Percentiles rank a stretch among this genome's conserved stretches.
Conservation (phyloP, 2,888 invertebrate species). For the Latheticus oryzae region DNA sequence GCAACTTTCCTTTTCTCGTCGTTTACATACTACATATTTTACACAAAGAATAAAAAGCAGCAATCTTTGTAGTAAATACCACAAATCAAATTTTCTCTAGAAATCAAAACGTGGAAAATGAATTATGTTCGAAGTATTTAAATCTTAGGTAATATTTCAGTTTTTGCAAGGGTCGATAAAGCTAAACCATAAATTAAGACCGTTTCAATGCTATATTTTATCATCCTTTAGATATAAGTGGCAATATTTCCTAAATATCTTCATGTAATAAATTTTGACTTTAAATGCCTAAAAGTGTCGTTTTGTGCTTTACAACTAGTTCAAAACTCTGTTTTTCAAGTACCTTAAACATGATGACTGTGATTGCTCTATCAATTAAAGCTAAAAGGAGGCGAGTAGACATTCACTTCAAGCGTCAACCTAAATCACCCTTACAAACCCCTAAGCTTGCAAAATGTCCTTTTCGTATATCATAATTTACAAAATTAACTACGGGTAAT, state of each 20-base stretch:
- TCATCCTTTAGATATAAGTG: constrained; percentile 23
- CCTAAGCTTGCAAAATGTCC: constrained; percentile 26
- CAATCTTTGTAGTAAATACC: too few relatives aligned
- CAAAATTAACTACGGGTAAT: constrained; percentile 33
- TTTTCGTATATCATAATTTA: constrained; percentile 32
- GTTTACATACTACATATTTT: too few relatives aligned
- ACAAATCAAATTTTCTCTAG: too few relatives aligned
- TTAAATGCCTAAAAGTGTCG: constrained; percentile 2
- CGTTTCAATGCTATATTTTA: constrained; percentile 23
- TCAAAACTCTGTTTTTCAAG: constrained; percentile 14
- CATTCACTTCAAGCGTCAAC: constrained; percentile 29
- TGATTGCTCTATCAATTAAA: constrained; percentile 34
- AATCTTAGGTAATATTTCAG: constrained; percentile 29
- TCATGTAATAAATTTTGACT: constrained; percentile 6
- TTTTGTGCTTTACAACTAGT: constrained; percentile 10
- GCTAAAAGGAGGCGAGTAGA: constrained; percentile 24
- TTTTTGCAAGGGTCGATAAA: constrained; percentile 19
- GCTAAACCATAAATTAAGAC: constrained; percentile 24
- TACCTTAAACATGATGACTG: constrained; percentile 9
- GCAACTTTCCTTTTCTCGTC: too few relatives aligned
- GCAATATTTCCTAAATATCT: constrained; percentile 25
- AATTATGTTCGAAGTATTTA: constrained; percentile 13
- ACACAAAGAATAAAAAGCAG: too few relatives aligned
- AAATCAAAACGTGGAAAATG: too few relatives aligned
- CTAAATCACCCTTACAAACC: constrained; percentile 32